phyloP scores from a whole-genome alignment of 2,888 invertebrate species.

The Rotaria socialis region DNA sequence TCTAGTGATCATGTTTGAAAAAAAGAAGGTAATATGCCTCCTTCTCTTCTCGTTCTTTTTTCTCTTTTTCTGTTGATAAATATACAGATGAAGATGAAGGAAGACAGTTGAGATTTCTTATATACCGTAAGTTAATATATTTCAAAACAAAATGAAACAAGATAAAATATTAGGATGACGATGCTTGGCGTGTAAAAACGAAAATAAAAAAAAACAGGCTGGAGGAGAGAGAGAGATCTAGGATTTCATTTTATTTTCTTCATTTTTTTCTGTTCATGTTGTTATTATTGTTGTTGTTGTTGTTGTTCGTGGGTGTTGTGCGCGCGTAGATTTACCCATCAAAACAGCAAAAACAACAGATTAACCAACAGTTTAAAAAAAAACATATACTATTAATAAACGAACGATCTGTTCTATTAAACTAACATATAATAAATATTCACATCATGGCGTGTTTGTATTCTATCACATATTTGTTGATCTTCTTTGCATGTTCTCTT shows the following conservation, averaged over 20 bases:
- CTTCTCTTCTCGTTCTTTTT: slow-evolving; percentile 39
- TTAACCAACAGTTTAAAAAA: neutral
- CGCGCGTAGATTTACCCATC: slow-evolving; percentile 19
- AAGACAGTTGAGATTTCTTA: slow-evolving; percentile 26
- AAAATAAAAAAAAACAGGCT: neutral
- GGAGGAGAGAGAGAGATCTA: slow-evolving; percentile 29
- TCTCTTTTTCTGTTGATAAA: slow-evolving; percentile 37
- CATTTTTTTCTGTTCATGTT: slow-evolving; percentile 15
- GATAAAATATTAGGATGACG: slow-evolving; percentile 18
- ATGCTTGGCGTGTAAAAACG: slow-evolving; percentile 26
- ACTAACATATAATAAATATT: neutral
- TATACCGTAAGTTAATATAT: slow-evolving; percentile 16
- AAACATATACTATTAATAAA: neutral
- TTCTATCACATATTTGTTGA: slow-evolving; percentile 17
- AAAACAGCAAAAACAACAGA: slow-evolving; percentile 26
- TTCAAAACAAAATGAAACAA: slow-evolving; percentile 13
- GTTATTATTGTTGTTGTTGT: slow-evolving; percentile 18
- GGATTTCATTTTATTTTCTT: neutral
- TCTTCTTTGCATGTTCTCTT: slow-evolving; percentile 1
- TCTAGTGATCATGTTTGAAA: slow-evolving; percentile 40
- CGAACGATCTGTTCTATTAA: neutral
- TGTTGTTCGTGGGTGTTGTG: slow-evolving; percentile 26
- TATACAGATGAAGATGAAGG: slow-evolving; percentile 30
- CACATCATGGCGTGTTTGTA: neutral
- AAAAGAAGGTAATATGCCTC: slow-evolving; percentile 40